These are phyloP conservation scores for Physella acuta DNA, from an alignment of 1,140 invertebrate species.

Conservation along the genomic window DNA sequence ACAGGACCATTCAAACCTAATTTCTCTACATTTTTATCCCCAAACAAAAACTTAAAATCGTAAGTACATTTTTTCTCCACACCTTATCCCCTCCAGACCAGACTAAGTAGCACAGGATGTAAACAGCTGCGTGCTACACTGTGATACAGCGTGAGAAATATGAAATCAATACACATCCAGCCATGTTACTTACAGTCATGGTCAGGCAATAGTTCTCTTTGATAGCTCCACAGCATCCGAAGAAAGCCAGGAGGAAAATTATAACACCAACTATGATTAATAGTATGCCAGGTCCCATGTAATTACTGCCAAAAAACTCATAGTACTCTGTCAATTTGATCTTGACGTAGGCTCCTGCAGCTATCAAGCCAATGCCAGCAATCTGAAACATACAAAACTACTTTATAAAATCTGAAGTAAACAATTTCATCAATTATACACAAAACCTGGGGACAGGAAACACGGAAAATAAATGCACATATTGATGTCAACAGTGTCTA, in stretches of 20 bases:
- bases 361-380: constrained; percentile 53
- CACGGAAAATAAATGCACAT: too few species aligned
- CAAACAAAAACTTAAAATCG: too few species aligned
- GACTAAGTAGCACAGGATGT: too few species aligned
- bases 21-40: too few species aligned
- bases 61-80: too few species aligned
- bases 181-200: constrained; percentile 52
- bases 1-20: too few species aligned
- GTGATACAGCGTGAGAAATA: neutral
- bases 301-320: constrained; percentile 46
- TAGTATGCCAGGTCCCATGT: constrained; percentile 52
- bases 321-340: constrained; percentile 52
- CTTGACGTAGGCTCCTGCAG: constrained; percentile 53
- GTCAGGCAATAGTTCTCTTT: constrained; percentile 57
- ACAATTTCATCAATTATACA: too few species aligned
- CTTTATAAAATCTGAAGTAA: neutral
- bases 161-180: neutral
- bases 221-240: constrained; percentile 58
- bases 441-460: too few species aligned
- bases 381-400: constrained; percentile 42
- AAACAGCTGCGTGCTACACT: too few species aligned
- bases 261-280: constrained; percentile 58
- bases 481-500: too few species aligned
- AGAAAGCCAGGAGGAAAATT: constrained; percentile 57
- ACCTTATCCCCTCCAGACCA: too few species aligned